Base-by-base conservation (phyloP, 2,113 vertebrate genomes). In the Bos javanicus region DNA sequence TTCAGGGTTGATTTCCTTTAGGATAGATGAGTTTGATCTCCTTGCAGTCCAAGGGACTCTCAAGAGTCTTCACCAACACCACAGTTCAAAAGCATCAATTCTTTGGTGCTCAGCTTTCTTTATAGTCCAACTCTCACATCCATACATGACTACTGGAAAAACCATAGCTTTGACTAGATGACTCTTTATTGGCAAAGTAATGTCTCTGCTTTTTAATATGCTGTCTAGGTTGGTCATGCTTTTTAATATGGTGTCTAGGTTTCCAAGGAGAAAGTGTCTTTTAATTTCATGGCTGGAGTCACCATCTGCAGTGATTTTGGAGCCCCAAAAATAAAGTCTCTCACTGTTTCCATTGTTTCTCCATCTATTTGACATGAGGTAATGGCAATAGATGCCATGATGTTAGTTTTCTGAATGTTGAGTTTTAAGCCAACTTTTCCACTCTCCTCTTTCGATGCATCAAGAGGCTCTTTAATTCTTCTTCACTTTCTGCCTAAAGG, bases 251-350 rank as follows among this genome's bases (percentile, higher is more conserved):
- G 10, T 36, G 64, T 21, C 17, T 67, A 67, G n/a, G 17, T 67
- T 36, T 67, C n/a, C 33, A 36, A 67, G 17, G n/a, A 21, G 17
- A 9, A 67, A 67, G 4, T 2, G 1, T 67, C 64, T 67, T 67
- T 67, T 36, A 67, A 36, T 67, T 67, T 67, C 64, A 21, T 67
- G 64, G n/a, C 17, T 67, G n/a, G 4, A 67, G 17, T 67, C 64
- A 67, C 64, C n/a, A 36, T 36, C n/a, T 21, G 33, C 33, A 67
- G 17, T 67, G 17, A 21, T 67, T 67, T 21, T 67, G 33, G 33
- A 21, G n/a, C 8, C n/a, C 64, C 0, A 0, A 1, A 67, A 11
- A 67, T 67, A 67, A 67, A 67, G 64, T 21, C 8, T 67, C n/a
- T 64, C 17, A 67, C 64, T 36, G 64, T 67, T 67, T 67, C 33